A percentile compares a stretch with the other conserved stretches of the same genome.
phyloP scores from a whole-genome alignment of 2,888 invertebrate species.

The Drosophila emarginata region DNA sequence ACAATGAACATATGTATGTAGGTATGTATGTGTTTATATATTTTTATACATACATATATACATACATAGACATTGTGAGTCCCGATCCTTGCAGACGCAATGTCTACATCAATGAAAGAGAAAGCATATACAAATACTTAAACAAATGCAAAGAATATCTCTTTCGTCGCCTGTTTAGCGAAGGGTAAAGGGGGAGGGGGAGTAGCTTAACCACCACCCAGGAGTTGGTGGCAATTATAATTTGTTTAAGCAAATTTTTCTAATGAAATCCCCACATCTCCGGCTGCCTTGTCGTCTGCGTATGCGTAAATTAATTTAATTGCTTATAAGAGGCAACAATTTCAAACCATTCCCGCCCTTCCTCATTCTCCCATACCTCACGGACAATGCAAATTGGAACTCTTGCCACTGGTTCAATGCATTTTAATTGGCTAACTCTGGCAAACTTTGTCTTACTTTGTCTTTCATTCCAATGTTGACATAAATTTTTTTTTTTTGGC shows the following conservation, averaged over 20 bases:
- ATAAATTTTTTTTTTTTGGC: slow-evolving; percentile 60
- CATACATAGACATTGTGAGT: slow-evolving; percentile 22
- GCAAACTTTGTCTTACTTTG: slow-evolving; percentile 26
- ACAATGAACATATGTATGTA: neutral
- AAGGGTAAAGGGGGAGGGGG: slow-evolving; percentile 12
- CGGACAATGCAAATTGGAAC: slow-evolving; percentile 47
- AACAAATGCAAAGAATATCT: neutral
- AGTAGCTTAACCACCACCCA: slow-evolving; percentile 66
- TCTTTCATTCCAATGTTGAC: slow-evolving; percentile 46
- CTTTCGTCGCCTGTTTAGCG: slow-evolving; percentile 19
- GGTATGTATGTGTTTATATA: neutral
- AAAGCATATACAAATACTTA: too few species aligned
- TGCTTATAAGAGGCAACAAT: slow-evolving; percentile 74
- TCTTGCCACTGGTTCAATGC: slow-evolving; percentile 74
- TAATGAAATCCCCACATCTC: slow-evolving; percentile 62
- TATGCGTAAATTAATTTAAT: slow-evolving; percentile 81
- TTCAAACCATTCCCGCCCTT: too few species aligned
- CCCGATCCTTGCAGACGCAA: slow-evolving; percentile 67
- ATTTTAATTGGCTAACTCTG: slow-evolving; percentile 80
- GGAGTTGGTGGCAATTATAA: slow-evolving; percentile 71
- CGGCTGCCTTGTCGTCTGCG: slow-evolving; percentile 79
- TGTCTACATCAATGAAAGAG: slow-evolving; percentile 43
- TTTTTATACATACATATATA: too few species aligned
- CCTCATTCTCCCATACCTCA: neutral
- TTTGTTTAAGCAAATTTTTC: slow-evolving; percentile 60